Conservation (phyloP, 2,888 invertebrate species). For the Eremobia ochroleuca region DNA sequence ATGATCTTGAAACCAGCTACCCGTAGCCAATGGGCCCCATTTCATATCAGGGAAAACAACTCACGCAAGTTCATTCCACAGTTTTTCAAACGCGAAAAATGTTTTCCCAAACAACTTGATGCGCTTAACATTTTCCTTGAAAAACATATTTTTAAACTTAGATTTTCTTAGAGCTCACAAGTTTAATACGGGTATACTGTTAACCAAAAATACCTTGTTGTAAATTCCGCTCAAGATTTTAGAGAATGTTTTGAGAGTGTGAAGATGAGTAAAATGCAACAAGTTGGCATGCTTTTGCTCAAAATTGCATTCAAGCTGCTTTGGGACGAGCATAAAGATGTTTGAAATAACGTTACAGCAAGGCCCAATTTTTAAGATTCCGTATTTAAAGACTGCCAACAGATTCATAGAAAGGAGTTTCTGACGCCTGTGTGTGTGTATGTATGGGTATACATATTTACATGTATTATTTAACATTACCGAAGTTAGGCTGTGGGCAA, state of each 20-base stretch:
- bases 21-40: not conserved
- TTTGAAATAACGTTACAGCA: not conserved
- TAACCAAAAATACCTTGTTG: constrained; percentile 19
- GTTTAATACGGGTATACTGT: constrained; percentile 17
- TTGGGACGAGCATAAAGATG: not conserved
- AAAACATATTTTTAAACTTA: not conserved
- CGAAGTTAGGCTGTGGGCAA: too few relatives aligned
- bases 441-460: too few relatives aligned
- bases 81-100: not conserved
- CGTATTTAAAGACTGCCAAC: not conserved
- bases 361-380: not conserved
- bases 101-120: not conserved
- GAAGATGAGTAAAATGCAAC: constrained; percentile 43
- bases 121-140: not conserved
- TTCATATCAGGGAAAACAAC: not conserved
- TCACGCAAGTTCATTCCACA: not conserved
- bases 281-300: constrained; percentile 34
- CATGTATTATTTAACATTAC: too few relatives aligned
- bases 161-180: not conserved
- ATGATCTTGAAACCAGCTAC: not conserved
- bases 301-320: constrained; percentile 27
- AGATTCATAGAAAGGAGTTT: not conserved
- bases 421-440: not conserved
- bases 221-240: constrained; percentile 13
- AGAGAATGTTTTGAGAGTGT: constrained; percentile 26